Conservation (phyloP, 2,113 vertebrate species). For the Corydoras maculifer region DNA sequence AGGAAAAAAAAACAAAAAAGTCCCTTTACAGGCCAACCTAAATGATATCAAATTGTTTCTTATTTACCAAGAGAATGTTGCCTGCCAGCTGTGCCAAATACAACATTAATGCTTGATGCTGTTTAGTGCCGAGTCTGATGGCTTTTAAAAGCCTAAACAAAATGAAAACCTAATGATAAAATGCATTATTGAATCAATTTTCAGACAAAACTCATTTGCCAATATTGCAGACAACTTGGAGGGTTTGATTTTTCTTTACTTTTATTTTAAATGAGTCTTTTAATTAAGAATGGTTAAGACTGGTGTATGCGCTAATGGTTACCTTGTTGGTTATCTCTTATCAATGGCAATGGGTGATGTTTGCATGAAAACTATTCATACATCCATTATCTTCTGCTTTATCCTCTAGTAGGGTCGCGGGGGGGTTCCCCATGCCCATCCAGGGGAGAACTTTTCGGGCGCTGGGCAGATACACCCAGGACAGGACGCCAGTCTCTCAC, state of each 20-base stretch:
- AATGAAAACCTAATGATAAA: constrained; percentile 16
- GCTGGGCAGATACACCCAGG: too few relatives aligned
- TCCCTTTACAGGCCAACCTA: constrained; percentile 10
- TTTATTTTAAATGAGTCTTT: background rate
- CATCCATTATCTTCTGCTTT: too few relatives aligned
- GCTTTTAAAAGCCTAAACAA: constrained; percentile 38
- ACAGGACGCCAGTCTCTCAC: too few relatives aligned
- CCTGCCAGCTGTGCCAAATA: constrained; percentile 34
- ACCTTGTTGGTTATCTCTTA: too few relatives aligned
- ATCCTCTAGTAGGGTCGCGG: too few relatives aligned
- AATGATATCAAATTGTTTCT: constrained; percentile 34
- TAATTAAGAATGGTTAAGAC: too few relatives aligned
- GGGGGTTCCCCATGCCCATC: too few relatives aligned
- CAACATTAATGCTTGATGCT: constrained; percentile 30
- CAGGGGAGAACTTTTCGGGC: too few relatives aligned
- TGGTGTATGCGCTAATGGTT: too few relatives aligned
- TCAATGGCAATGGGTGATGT: too few relatives aligned
- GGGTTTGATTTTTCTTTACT: background rate
- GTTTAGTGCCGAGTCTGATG: constrained; percentile 38
- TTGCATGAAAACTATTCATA: too few relatives aligned
- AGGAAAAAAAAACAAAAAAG: constrained; percentile 1
- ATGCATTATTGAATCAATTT: constrained; percentile 7
- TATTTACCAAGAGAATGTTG: constrained; percentile 44
- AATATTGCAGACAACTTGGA: background rate
- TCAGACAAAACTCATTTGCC: background rate